These are phyloP conservation scores for Falco peregrinus DNA, from an alignment of 2,797 vertebrate species.

Conservation along the genomic window DNA sequence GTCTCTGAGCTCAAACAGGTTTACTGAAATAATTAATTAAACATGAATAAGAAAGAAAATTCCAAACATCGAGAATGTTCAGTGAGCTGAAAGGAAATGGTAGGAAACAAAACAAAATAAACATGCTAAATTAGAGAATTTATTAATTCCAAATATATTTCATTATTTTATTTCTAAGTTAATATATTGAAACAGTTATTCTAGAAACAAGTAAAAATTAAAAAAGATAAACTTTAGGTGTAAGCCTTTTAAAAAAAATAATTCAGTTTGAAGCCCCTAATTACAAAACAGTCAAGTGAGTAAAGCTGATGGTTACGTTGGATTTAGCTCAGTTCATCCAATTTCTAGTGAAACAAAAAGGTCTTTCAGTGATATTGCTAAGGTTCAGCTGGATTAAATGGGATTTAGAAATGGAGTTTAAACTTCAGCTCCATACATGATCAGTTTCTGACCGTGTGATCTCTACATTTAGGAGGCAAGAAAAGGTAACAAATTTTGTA, in stretches of 20 bases:
- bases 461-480: not conserved
- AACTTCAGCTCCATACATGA: not conserved
- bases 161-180: not conserved
- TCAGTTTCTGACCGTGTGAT: not conserved
- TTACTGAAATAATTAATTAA: not conserved
- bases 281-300: not conserved
- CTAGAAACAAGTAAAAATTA: not conserved
- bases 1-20: not conserved
- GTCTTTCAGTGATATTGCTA: not conserved
- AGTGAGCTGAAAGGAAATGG: not conserved
- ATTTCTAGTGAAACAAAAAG: not conserved
- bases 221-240: not conserved
- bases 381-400: not conserved
- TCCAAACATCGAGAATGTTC: not conserved
- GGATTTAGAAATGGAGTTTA: not conserved
- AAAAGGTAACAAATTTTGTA: not conserved
- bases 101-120: not conserved
- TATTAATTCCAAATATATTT: not conserved
- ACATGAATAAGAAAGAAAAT: not conserved
- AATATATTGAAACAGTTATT: not conserved
- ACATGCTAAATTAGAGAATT: not conserved
- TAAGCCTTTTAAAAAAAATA: not conserved
- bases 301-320: not conserved
- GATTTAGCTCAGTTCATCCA: not conserved
- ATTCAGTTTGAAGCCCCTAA: not conserved